A percentile compares a stretch with the other conserved stretches of the same genome.
Evolutionary conservation across 2,888 invertebrate genomes (phyloP).

Genomic region (Caradrina kadenii): DNA sequence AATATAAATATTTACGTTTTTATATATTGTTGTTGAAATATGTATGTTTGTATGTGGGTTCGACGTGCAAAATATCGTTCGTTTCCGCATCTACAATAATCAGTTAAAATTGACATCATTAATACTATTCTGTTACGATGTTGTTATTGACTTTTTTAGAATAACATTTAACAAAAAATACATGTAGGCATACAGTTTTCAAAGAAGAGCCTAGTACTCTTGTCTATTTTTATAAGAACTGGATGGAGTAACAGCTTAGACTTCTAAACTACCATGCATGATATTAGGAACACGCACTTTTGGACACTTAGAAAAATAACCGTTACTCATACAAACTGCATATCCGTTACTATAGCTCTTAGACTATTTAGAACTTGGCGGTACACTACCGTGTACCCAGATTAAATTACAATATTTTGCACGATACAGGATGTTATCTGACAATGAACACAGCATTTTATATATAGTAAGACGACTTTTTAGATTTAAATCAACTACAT

Average conservation of each 20-base stretch:
- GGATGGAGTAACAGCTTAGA: constrained; percentile 37
- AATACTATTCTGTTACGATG: constrained; percentile 31
- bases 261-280: constrained; percentile 39
- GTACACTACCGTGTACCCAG: constrained; percentile 11
- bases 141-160: constrained; percentile 23
- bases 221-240: constrained; percentile 26
- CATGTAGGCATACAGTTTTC: constrained; percentile 9
- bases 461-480: constrained; percentile 32
- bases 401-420: constrained; percentile 50
- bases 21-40: constrained; percentile 17
- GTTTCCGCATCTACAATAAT: constrained; percentile 21
- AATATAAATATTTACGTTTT: constrained; percentile 9
- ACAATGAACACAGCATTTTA: constrained; percentile 58
- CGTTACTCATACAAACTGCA: constrained; percentile 21
- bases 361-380: constrained; percentile 24
- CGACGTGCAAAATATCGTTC: constrained; percentile 53
- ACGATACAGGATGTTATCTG: constrained; percentile 40
- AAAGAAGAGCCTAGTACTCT: constrained; percentile 38
- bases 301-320: constrained; percentile 52
- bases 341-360: constrained; percentile 25
- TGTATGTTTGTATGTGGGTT: constrained; percentile 2
- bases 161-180: constrained; percentile 21
- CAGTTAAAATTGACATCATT: constrained; percentile 46
- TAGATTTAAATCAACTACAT: constrained; percentile 52
- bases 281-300: constrained; percentile 46